phyloP scores from a whole-genome alignment of 2,888 invertebrate species.

The Punctoribates punctum region DNA sequence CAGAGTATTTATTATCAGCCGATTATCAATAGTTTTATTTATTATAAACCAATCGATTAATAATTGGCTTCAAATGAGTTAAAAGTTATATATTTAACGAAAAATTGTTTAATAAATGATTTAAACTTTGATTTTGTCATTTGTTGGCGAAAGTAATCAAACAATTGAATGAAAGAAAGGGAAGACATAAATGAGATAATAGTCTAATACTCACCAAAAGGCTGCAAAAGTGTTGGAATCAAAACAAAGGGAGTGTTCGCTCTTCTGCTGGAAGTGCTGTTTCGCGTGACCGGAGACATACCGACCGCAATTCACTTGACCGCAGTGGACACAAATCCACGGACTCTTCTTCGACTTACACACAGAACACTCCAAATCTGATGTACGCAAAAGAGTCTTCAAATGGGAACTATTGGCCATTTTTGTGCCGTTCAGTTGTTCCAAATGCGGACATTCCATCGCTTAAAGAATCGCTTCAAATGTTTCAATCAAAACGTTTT shows the following conservation, averaged over 20 bases:
- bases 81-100: too few relatives aligned
- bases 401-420: conserved; percentile 50
- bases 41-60: too few relatives aligned
- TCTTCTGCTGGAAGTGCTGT: conserved; percentile 63
- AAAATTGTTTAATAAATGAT: too few relatives aligned
- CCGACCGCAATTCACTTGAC: conserved; percentile 68
- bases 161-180: too few relatives aligned
- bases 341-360: conserved; percentile 60
- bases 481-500: not conserved
- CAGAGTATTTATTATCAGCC: too few relatives aligned
- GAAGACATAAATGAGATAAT: conserved; percentile 7
- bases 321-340: conserved; percentile 74
- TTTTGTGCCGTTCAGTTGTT: conserved; percentile 51
- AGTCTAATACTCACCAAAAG: conserved; percentile 63
- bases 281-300: conserved; percentile 68
- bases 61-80: too few relatives aligned
- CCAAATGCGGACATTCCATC: conserved; percentile 55
- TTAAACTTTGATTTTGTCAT: too few relatives aligned
- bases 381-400: conserved; percentile 50
- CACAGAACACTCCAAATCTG: conserved; percentile 51
- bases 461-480: not conserved
- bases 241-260: conserved; percentile 69
- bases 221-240: conserved; percentile 70
- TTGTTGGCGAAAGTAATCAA: too few relatives aligned
- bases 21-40: too few relatives aligned